Evolutionary conservation across 2,113 vertebrate genomes (phyloP).

Genomic region (Entomyzon cyanotis): DNA sequence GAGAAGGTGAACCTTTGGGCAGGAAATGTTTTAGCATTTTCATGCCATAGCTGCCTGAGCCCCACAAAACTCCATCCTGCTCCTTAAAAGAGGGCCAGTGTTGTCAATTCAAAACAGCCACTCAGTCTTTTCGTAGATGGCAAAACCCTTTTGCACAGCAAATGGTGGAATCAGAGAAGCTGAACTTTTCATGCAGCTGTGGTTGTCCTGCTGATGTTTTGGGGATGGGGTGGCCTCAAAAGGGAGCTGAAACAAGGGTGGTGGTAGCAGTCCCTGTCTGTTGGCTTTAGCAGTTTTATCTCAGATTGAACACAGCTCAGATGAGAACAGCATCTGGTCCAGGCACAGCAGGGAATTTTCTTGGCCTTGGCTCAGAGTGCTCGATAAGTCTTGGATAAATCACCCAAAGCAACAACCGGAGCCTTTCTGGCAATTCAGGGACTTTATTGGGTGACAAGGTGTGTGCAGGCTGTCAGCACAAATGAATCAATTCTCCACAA

Average conservation of each 20-base stretch:
- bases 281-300: background rate
- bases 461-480: background rate
- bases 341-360: background rate
- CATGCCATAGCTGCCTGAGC: too few relatives aligned
- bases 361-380: background rate
- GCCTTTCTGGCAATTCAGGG: background rate
- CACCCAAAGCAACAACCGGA: background rate
- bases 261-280: background rate
- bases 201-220: background rate
- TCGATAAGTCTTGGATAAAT: background rate
- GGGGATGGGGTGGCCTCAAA: background rate
- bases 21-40: background rate
- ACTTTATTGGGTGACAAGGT: background rate
- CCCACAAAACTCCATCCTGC: background rate
- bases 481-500: background rate
- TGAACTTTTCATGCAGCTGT: background rate
- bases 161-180: background rate
- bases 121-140: background rate
- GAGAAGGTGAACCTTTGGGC: background rate
- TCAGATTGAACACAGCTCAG: background rate
- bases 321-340: slow-evolving; percentile 11
- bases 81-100: background rate
- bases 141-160: background rate
- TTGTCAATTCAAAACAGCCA: fast-evolving
- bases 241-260: background rate